Base-by-base conservation (phyloP, 2,113 vertebrate genomes). In the Pedionomus torquatus region DNA sequence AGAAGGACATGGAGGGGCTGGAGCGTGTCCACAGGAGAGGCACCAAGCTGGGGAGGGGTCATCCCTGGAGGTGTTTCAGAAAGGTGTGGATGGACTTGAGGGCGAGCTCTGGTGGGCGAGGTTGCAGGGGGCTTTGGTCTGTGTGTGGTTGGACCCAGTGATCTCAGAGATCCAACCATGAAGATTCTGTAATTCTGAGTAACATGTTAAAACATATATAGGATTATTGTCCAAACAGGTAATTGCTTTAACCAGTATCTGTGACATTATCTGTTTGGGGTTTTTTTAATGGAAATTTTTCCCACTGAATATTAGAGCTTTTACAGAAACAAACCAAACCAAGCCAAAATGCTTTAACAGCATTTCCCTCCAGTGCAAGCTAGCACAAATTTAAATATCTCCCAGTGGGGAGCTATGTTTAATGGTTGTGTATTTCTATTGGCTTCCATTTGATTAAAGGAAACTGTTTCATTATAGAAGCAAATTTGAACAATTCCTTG, bases 371-470 rank as follows among this genome's bases (percentile, higher is more conserved):
- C 95, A 93, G 90, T 81, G 83, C 97, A 98, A 97, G 96, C 97
- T 96, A 97, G 96, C 96, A 96, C 95, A 98, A 98, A 98, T 98
- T 97, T 97, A 98, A 97, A 90, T 94, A 97, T 97, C 97, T 97
- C 97, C 97, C 98, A 91, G 71, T 9, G 52, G 93, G 89, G 96
- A 98, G 96, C 91, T 72, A 82, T 89, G 76, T 83, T 96, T 19
- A 0, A 90, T 83, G 78, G 69, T 84, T 8, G 6, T 74, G 35
- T 80, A 44, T 79, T 93, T 96, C 75, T 65, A 52, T 68, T 96
- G 93, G 89, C 46, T 96, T 95, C 86, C 46, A 33, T 72, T 95
- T 97, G 96, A 97, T 97, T 96, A 97, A 96, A 97, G 93, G 94
- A 97, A 98, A 87, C 65, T 60, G 83, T 83, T 95, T 93, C 78